Percentiles rank a stretch among this genome's conserved stretches.
Evolutionary conservation across 92 coral and sea anemone genomes (phyloP).

Genomic region (Desmophyllum pertusum): DNA sequence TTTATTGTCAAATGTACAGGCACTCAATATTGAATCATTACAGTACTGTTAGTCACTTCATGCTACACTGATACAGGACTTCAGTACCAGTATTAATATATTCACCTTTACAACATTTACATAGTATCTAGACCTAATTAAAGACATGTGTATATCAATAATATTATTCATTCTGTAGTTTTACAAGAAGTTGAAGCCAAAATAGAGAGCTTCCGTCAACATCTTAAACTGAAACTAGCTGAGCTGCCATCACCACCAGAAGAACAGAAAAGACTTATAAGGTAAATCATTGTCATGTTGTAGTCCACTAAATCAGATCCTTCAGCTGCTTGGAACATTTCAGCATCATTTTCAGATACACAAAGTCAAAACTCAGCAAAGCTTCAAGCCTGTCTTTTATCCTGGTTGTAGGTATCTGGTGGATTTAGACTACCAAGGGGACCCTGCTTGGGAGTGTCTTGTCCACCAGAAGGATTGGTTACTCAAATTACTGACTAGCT

Average conservation of each 20-base stretch:
- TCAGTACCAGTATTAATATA: not conserved
- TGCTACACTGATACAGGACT: not conserved
- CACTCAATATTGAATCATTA: too few species aligned
- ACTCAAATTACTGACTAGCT: slow-evolving; percentile 79
- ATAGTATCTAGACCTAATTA: too few species aligned
- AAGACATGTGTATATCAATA: not conserved
- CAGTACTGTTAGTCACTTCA: not conserved
- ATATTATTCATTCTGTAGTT: slow-evolving; percentile 46
- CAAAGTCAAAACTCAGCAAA: not conserved
- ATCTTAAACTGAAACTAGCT: slow-evolving; percentile 83
- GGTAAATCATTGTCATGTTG: slow-evolving; percentile 65
- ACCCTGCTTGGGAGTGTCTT: slow-evolving; percentile 97
- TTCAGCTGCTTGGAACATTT: not conserved
- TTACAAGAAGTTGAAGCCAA: slow-evolving; percentile 96
- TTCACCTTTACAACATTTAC: not conserved
- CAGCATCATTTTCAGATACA: not conserved
- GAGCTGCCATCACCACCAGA: slow-evolving; percentile 95
- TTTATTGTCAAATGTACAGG: too few species aligned
- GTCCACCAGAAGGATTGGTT: slow-evolving; percentile 93
- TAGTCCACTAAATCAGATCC: too few species aligned
- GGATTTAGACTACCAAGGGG: slow-evolving; percentile 88
- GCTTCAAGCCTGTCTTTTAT: not conserved
- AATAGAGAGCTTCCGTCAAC: slow-evolving; percentile 85
- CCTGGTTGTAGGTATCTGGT: slow-evolving; percentile 77
- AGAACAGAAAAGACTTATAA: slow-evolving; percentile 89